Percentiles rank a stretch among this genome's conserved stretches.
These are phyloP conservation scores for Labroides dimidiatus DNA, from an alignment of 2,797 vertebrate genomes.

Conservation along the genomic window DNA sequence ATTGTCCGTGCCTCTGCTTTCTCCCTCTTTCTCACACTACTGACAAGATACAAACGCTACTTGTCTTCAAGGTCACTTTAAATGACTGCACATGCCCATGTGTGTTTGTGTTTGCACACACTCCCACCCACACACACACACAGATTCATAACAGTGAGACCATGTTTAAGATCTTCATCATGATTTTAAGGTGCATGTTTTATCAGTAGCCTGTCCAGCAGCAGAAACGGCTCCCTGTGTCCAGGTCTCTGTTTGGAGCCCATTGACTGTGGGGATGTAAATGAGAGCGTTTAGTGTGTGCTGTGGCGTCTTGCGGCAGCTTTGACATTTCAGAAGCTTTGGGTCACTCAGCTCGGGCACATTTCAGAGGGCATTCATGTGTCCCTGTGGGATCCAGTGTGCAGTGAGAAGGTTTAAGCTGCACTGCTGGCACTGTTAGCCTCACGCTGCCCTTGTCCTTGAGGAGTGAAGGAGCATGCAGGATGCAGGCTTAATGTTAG, in stretches of 20 bases:
- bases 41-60: constrained; percentile 18
- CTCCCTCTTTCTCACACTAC: constrained; percentile 10
- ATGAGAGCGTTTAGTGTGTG: constrained; percentile 33
- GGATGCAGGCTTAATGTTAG: constrained; percentile 44
- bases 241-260: constrained; percentile 26
- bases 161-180: neutral
- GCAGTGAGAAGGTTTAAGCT: constrained; percentile 64
- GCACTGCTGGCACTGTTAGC: constrained; percentile 45
- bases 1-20: constrained; percentile 2
- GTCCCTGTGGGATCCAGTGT: constrained; percentile 57
- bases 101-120: neutral
- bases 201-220: neutral
- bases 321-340: constrained; percentile 67
- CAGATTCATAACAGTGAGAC: neutral
- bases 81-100: constrained; percentile 1
- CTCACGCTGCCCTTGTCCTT: constrained; percentile 55
- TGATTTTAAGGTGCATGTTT: neutral
- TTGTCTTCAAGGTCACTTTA: constrained; percentile 49
- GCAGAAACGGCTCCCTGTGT: constrained; percentile 1
- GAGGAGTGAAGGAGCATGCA: constrained; percentile 48
- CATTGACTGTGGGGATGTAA: constrained; percentile 29
- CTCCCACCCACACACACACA: neutral
- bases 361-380: constrained; percentile 53
- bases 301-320: constrained; percentile 28
- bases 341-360: constrained; percentile 37